Evolutionary conservation across 2,888 invertebrate species (phyloP).

Genomic region (Troides helena): DNA sequence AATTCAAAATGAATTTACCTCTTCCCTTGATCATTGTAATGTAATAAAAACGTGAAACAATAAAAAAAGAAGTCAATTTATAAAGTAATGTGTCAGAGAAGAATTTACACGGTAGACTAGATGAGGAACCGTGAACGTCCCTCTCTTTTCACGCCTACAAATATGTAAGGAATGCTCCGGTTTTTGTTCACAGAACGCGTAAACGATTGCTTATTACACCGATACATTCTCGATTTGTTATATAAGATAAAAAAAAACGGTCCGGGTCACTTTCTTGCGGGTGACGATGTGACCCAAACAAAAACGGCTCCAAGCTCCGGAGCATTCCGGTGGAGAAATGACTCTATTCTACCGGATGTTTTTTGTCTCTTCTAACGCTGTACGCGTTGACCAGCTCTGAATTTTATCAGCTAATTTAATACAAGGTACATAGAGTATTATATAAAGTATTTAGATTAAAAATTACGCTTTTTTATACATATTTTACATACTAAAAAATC

Average conservation of each 20-base stretch:
- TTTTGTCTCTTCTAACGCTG: conserved; percentile 1
- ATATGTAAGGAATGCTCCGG: conserved; percentile 65
- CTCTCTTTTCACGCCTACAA: conserved; percentile 52
- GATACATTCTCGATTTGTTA: conserved; percentile 59
- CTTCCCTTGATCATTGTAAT: background rate
- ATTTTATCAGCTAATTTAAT: background rate
- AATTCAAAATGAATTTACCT: no score
- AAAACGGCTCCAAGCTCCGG: conserved; percentile 3
- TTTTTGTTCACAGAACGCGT: conserved; percentile 54
- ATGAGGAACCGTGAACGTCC: conserved; percentile 61
- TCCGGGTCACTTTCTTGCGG: conserved; percentile 30
- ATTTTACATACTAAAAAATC: background rate
- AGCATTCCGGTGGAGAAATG: conserved; percentile 10
- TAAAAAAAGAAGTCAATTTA: conserved; percentile 14
- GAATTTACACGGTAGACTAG: conserved; percentile 62
- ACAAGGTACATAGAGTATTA: background rate
- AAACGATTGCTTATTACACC: conserved; percentile 52
- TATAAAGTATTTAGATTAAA: background rate
- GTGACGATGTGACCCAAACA: conserved; percentile 20
- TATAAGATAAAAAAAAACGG: conserved; percentile 40
- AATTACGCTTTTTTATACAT: background rate
- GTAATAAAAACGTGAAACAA: conserved; percentile 21
- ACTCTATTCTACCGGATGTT: conserved; percentile 9
- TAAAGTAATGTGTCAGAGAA: conserved; percentile 40
- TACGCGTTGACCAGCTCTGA: background rate